Evolutionary conservation across 2,888 invertebrate species (phyloP), one percentile per base, ranked within the genome.

Genomic region (Ochropleura plecta): DNA sequence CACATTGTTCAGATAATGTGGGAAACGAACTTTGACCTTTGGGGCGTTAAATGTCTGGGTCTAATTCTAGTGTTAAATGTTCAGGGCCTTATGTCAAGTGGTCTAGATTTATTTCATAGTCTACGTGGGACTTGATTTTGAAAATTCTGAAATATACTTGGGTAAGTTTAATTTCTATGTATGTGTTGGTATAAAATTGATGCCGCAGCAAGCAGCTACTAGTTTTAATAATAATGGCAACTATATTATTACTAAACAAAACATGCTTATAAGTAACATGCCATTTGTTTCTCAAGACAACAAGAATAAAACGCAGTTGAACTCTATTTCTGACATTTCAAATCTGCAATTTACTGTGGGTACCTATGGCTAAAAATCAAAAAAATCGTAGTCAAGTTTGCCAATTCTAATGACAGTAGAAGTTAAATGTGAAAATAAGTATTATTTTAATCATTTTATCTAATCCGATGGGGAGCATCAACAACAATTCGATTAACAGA

Each of bases 1-100:
- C 46, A 70, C 20, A 57, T 72, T 78, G 83, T 81, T 80, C 48
- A 79, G 62, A 70, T 82, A 82, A 81, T 76, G 84, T 82, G 82
- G 73, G 82, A 81, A 82, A 65, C 44, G 70, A 82, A 70, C 84
- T 82, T 44, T 73, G 72, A 73, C 67, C 82, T 82, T 80, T 68
- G 12, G n/a, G 51, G 55, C 46, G 57, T 51, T 60, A 60, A 73
- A 81, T 76, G 68, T 62, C 72, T 84, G 40, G 59, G 30, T 53
- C 59, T 49, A 44, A 75, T 68, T 68, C 48, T 59, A 59, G 57
- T 71, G 53, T 59, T 73, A 73, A 69, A 71, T 71, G 42, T 40
- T 55, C 55, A 51, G 42, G 30, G 60, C 64, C 48, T 55, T 83
- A 78, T 51, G 51, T 59, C 20, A 62, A 79, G n/a, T 20, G 62